These are phyloP conservation scores for Psilopsiagon aurifrons DNA, from an alignment of 2,113 vertebrate species.

Conservation along the genomic window DNA sequence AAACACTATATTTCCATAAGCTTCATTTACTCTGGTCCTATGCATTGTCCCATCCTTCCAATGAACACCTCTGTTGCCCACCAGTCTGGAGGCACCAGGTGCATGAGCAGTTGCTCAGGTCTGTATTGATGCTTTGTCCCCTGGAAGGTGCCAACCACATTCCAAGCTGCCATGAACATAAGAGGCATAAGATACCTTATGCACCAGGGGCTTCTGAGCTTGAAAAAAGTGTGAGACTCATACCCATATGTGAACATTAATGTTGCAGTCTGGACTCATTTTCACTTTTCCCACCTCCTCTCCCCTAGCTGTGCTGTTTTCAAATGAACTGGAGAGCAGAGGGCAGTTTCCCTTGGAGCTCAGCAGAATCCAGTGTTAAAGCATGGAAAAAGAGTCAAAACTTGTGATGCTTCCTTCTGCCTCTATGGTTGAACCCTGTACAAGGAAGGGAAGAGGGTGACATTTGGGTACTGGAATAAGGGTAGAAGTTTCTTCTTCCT, in stretches of 20 bases:
- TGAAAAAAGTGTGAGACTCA: background rate
- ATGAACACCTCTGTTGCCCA: background rate
- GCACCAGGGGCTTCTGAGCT: background rate
- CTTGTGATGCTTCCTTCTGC: background rate
- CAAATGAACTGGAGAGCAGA: background rate
- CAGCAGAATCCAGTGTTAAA: background rate
- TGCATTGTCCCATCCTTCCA: background rate
- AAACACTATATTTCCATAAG: background rate
- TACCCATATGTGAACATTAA: background rate
- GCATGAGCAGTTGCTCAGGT: background rate
- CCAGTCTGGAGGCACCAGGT: background rate
- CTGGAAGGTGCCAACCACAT: background rate
- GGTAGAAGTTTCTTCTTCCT: background rate
- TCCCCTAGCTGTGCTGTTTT: background rate
- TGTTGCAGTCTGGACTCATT: background rate
- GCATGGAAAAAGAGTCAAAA: background rate
- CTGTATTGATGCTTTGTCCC: background rate
- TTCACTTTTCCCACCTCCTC: background rate
- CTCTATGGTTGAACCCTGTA: background rate
- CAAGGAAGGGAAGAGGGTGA: background rate
- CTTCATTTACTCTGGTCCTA: background rate
- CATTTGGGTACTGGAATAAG: accelerated
- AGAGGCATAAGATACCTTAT: background rate
- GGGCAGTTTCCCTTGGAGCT: background rate
- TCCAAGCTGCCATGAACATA: background rate